Evolutionary conservation across 2,797 vertebrate genomes (phyloP).

Genomic region (Hoplostethus atlanticus): DNA sequence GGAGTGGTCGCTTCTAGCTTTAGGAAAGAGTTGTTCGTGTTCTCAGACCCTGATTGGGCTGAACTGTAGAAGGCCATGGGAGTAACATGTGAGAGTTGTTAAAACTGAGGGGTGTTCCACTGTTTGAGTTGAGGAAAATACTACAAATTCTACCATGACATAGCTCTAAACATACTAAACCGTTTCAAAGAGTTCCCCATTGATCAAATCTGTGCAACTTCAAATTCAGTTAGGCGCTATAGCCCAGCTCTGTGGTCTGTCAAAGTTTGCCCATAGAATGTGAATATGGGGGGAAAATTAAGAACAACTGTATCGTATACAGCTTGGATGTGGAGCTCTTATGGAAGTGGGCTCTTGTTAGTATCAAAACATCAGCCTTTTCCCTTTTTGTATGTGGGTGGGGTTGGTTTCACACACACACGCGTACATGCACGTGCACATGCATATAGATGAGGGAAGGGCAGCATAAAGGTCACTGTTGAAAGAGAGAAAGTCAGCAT

Average conservation of each 20-base stretch:
- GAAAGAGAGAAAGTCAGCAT: neutral
- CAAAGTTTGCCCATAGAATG: neutral
- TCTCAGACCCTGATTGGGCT: neutral
- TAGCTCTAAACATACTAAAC: neutral
- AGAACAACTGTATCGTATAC: neutral
- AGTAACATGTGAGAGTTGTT: neutral
- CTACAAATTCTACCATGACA: neutral
- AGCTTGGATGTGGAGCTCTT: constrained; percentile 13
- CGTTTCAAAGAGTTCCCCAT: neutral
- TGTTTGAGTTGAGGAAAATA: neutral
- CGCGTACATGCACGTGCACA: neutral
- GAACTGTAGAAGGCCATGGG: neutral
- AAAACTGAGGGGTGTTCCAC: too few species aligned
- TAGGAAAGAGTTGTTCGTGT: neutral
- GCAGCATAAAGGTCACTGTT: constrained; percentile 6
- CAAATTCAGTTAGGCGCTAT: neutral
- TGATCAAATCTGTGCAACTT: neutral
- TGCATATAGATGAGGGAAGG: neutral
- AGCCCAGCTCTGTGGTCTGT: neutral
- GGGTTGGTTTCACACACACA: neutral
- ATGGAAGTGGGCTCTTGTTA: neutral
- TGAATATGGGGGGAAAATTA: neutral
- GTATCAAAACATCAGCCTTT: neutral
- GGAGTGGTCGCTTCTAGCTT: neutral
- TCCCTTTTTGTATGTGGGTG: neutral